Percentiles rank a stretch among this genome's conserved stretches.
Conservation (phyloP, 2,113 vertebrate genomes). For the Pelecanus crispus region DNA sequence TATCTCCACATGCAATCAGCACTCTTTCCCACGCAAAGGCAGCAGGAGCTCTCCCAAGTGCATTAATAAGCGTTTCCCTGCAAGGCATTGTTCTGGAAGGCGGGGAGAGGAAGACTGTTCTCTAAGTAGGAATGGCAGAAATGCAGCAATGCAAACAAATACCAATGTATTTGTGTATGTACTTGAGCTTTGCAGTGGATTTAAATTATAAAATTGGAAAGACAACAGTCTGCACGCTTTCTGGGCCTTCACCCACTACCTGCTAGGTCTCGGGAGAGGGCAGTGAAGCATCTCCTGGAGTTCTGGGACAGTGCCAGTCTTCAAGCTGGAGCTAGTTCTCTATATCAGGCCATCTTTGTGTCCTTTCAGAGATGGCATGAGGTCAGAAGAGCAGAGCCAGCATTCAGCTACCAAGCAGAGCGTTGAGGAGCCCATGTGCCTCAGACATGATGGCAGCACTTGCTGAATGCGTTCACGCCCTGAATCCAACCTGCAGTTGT, state of each 20-base stretch:
- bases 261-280: background rate
- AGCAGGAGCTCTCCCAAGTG: background rate
- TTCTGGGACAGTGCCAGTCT: background rate
- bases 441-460: background rate
- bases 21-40: constrained; percentile 25
- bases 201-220: background rate
- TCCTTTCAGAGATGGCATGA: background rate
- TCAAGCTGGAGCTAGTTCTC: background rate
- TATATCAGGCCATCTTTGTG: background rate
- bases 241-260: background rate
- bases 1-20: background rate
- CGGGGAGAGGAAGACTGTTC: background rate
- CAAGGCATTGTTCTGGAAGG: background rate
- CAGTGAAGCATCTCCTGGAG: background rate
- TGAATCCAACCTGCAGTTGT: background rate
- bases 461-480: accelerated
- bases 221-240: background rate
- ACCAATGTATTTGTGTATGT: background rate
- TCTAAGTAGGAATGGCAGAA: constrained; percentile 19
- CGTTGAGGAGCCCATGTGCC: background rate
- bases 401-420: background rate
- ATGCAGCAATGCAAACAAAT: constrained; percentile 34
- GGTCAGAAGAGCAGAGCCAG: background rate
- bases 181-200: constrained; percentile 2
- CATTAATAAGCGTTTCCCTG: background rate